Evolutionary conservation across 2,797 vertebrate species (phyloP), one percentile per base, ranked within the genome.

Genomic region (Nannoperca obscura): DNA sequence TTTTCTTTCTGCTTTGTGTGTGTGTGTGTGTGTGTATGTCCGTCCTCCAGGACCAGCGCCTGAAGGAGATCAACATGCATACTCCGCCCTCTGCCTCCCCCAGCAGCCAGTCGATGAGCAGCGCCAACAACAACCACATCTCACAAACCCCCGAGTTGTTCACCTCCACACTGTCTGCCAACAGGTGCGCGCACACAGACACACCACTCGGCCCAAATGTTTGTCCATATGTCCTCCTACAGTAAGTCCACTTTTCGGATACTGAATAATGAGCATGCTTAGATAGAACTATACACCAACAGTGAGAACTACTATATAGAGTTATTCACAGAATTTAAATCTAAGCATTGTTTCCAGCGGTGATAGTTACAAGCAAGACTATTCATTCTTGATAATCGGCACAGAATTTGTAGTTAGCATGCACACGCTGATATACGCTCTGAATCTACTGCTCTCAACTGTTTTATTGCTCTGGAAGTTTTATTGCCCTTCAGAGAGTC

Each of bases 71-170:
- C 40, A 54, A 77, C 85, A 84, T 94, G 85, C 91, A 95, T 36
- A 94, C 96, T 52, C 95, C 92, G 0, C 93, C 96, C 77, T 95
- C 96, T 13, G 95, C 95, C 72, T 97, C 97, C 65, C 97, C 97
- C 73, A 96, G 95, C 93, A 95, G 95, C 89, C 96, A 96, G 87
- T 96, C 96, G 54, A 93, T 95, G 80, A 95, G 96, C 93, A 97
- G 95, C 71, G 91, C 93, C 87, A 96, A 95, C 93, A 96, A 95
- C 91, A 95, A 95, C 89, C 90, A 93, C 86, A 88, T 95, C 91
- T 90, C 95, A 78, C 97, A 94, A 46, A 92, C 94, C 58, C 96
- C 96, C 9, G 91, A 96, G 89, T 86, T 95, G 78, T 93, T 95
- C 88, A 87, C 81, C 80, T 83, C 95, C 60, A 89, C 94, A 49